A percentile compares a stretch with the other conserved stretches of the same genome.
These are phyloP conservation scores for Aplodontia rufa DNA, from an alignment of 2,113 vertebrate genomes.

Conservation along the genomic window DNA sequence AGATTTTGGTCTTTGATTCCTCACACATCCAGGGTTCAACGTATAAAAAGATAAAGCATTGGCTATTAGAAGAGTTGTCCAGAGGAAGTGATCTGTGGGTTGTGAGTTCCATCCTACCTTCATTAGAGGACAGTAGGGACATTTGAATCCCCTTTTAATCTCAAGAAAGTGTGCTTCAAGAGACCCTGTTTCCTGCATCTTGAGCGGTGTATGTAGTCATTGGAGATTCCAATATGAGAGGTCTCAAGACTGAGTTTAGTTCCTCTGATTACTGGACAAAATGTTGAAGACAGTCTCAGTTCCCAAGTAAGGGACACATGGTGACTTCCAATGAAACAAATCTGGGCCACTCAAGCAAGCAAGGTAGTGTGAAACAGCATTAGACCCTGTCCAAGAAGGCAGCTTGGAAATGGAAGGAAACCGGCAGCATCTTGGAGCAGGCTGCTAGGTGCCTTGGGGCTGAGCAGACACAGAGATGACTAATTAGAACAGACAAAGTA, in stretches of 20 bases:
- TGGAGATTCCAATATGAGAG: background rate
- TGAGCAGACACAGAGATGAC: background rate
- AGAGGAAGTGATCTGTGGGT: background rate
- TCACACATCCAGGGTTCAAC: background rate
- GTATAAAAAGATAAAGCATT: background rate
- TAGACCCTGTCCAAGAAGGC: background rate
- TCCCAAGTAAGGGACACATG: background rate
- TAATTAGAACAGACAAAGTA: background rate
- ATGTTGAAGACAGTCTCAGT: background rate
- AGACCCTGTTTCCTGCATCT: background rate
- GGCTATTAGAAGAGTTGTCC: background rate
- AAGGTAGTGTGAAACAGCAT: background rate
- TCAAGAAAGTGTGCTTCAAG: background rate
- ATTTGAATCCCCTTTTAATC: background rate
- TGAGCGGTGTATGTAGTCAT: background rate
- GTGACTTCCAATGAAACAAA: background rate
- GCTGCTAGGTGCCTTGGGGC: background rate
- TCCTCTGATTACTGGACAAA: background rate
- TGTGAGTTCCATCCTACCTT: background rate
- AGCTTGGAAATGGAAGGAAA: accelerated
- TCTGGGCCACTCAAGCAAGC: background rate
- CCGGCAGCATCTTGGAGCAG: background rate
- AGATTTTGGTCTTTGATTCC: background rate
- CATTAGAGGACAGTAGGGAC: background rate
- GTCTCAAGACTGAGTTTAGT: background rate